These are phyloP conservation scores for Drosophila mulleri DNA, from an alignment of 2,888 invertebrate species.

Conservation along the genomic window DNA sequence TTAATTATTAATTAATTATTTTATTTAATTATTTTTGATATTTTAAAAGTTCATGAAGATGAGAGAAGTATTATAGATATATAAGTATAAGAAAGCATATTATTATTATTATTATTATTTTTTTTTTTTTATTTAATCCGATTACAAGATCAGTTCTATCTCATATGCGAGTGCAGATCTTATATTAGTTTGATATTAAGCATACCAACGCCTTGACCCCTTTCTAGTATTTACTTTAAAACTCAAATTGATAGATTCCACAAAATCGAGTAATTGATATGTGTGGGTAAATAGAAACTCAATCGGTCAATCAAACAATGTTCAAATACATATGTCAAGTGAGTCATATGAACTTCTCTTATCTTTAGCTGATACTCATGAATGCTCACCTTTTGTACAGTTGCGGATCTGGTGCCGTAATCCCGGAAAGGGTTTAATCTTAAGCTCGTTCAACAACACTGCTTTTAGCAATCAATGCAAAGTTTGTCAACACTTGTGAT, in stretches of 20 bases:
- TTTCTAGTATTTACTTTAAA: not conserved
- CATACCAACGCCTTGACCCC: not conserved
- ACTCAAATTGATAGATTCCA: conserved; percentile 4
- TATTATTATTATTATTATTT: no score
- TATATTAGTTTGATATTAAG: not conserved
- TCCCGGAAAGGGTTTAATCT: conserved; percentile 19
- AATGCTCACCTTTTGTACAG: conserved; percentile 31
- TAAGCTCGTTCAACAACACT: conserved; percentile 15
- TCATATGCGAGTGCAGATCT: not conserved
- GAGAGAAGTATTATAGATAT: no score
- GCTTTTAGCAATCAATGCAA: not conserved
- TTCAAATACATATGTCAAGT: conserved; percentile 23
- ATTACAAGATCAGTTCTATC: not conserved
- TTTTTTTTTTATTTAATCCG: not conserved
- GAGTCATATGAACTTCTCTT: conserved; percentile 24
- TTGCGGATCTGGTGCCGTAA: conserved; percentile 32
- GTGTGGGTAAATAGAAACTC: not conserved
- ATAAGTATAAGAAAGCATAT: no score
- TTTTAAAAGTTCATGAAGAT: not conserved
- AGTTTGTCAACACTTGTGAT: not conserved
- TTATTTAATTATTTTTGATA: no score
- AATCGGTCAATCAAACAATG: conserved; percentile 35
- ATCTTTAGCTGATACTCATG: conserved; percentile 1
- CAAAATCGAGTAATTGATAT: not conserved
- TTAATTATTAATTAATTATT: no score